phyloP scores from a whole-genome alignment of 1,140 invertebrate species.

The Sinonovacula constricta region DNA sequence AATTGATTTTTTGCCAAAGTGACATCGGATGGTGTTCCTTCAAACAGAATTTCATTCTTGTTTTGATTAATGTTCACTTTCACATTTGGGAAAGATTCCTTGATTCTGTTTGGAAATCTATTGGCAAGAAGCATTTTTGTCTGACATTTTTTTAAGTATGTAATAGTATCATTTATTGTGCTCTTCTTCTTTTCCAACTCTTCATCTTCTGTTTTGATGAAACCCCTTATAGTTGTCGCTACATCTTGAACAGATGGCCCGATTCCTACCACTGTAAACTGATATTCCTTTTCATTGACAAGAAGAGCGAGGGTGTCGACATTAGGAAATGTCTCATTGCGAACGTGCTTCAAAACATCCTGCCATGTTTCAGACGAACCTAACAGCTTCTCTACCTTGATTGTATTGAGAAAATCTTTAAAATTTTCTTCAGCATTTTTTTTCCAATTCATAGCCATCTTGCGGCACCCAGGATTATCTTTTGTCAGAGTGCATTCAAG shows the following conservation, averaged over 20 bases:
- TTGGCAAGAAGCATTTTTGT: slow-evolving; percentile 31
- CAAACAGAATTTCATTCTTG: slow-evolving; percentile 26
- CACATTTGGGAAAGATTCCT: slow-evolving; percentile 3
- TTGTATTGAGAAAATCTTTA: slow-evolving; percentile 19
- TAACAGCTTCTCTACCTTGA: slow-evolving; percentile 5
- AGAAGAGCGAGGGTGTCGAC: slow-evolving; percentile 21
- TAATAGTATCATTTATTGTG: slow-evolving; percentile 13
- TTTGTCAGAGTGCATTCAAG: slow-evolving; percentile 22
- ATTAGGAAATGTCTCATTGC: slow-evolving; percentile 11
- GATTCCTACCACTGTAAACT: slow-evolving; percentile 24
- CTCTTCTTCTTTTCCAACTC: slow-evolving; percentile 25
- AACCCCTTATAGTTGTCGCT: neutral
- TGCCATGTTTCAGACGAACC: slow-evolving; percentile 27
- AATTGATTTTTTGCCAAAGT: slow-evolving; percentile 16
- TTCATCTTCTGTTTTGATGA: slow-evolving; percentile 19
- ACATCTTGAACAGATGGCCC: neutral
- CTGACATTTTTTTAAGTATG: slow-evolving; percentile 5
- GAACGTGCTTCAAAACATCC: slow-evolving; percentile 19
- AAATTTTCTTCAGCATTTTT: slow-evolving; percentile 6
- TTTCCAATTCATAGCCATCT: slow-evolving; percentile 25
- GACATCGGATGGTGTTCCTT: slow-evolving; percentile 10
- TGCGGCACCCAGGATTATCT: slow-evolving; percentile 21
- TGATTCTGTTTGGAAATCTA: slow-evolving; percentile 17
- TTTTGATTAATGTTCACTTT: slow-evolving; percentile 24
- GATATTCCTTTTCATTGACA: neutral